Evolutionary conservation across 2,113 vertebrate species (phyloP).

Genomic region (Strix aluco): DNA sequence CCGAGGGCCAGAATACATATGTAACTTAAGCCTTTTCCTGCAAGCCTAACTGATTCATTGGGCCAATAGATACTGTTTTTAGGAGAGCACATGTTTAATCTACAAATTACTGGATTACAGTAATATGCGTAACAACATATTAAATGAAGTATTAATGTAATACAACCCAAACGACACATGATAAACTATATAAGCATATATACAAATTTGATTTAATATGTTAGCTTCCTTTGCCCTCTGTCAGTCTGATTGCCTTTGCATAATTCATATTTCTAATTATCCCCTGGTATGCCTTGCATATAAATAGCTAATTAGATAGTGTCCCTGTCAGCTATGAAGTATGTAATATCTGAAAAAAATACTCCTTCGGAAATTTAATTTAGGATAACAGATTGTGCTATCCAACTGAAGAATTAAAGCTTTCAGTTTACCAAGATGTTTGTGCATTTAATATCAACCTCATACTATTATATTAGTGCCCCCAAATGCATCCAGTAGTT

Average conservation of each 20-base stretch:
- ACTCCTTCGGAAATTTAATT: constrained; percentile 78
- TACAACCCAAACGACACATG: constrained; percentile 68
- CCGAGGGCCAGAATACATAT: not conserved
- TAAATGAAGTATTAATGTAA: constrained; percentile 76
- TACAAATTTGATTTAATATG: constrained; percentile 77
- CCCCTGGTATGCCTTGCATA: constrained; percentile 78
- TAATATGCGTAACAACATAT: constrained; percentile 63
- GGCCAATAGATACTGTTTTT: not conserved
- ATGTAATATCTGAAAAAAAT: constrained; percentile 75
- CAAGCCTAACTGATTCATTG: constrained; percentile 19
- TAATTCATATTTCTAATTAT: constrained; percentile 85
- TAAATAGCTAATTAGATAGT: constrained; percentile 83
- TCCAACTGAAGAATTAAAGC: constrained; percentile 71
- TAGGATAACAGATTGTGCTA: constrained; percentile 74
- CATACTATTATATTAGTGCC: constrained; percentile 32
- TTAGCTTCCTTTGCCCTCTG: constrained; percentile 74
- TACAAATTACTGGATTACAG: constrained; percentile 66
- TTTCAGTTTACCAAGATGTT: constrained; percentile 59
- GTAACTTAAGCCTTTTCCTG: constrained; percentile 10
- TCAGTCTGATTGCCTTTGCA: constrained; percentile 75
- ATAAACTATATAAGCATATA: constrained; percentile 71
- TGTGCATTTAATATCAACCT: constrained; percentile 61
- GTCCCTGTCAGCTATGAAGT: constrained; percentile 77
- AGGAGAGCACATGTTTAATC: constrained; percentile 59
- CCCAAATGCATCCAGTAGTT: constrained; percentile 25